Base-by-base conservation (phyloP, 1,140 invertebrate genomes). In the Platyura marginata region DNA sequence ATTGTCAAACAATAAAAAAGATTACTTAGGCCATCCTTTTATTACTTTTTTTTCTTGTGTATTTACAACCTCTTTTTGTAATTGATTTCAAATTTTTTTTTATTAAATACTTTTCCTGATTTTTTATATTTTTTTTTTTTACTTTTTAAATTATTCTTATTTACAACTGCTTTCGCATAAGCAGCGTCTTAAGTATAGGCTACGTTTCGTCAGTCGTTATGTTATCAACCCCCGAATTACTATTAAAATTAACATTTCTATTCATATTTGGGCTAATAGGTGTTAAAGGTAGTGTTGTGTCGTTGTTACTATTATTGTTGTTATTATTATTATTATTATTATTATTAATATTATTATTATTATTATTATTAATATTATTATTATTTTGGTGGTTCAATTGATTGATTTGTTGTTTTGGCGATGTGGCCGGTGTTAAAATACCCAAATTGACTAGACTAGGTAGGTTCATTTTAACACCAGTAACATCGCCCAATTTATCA, bases 401-500 rank as follows among this genome's bases (percentile, higher is more conserved):
- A n/a, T 51, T 45, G 13, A 51, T 40, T 41, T 54, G 51, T 43
- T 47, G 36, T 40, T 60, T 62, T 46, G 69, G 69, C 23, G 68
- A 69, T 3, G 68, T 62, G 23, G 65, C 67, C 18, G 69, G 68
- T 3, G 68, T 70, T 3, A 71, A 48, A 44, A 70, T 63, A 35
- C 66, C 67, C 15, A 70, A 52, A 44, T 60, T 60, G 15, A 60
- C 54, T 42, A 60, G 52, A 52, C 57, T 58, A 34, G 57, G 57
- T 43, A 60, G 40, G 20, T 51, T 53, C 18, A 57, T 54, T 51
- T 55, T 57, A 51, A 51, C 37, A 53, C 51, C 48, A 55, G 54
- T n/a, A 18, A 18, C 36, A 38, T 10, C 36, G 19, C 19, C 36
- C 3, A 21, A 21, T 3, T 10, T 18, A 3, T 18, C 16, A 3